Conservation (phyloP, 2,113 vertebrate genomes). For the Austrofundulus limnaeus region DNA sequence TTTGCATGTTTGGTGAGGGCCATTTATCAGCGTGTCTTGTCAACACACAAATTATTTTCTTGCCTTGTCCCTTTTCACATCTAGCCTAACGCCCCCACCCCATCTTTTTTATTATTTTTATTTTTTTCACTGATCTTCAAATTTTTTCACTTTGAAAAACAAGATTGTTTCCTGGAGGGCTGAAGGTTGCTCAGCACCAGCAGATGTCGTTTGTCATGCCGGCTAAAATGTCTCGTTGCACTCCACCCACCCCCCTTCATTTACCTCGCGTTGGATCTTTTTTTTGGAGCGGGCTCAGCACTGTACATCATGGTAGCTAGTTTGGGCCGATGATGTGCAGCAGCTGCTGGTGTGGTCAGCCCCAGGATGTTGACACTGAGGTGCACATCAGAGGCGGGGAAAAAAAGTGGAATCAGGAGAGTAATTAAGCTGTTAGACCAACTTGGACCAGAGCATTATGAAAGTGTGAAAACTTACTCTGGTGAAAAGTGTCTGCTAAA, state of each 20-base stretch:
- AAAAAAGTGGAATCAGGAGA: slow-evolving; percentile 44
- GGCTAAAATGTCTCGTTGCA: slow-evolving; percentile 24
- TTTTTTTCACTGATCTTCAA: slow-evolving; percentile 86
- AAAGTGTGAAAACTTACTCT: slow-evolving; percentile 14
- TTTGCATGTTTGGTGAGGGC: neutral
- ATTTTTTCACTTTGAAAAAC: slow-evolving; percentile 88
- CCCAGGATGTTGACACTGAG: slow-evolving; percentile 47
- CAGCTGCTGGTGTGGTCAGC: slow-evolving; percentile 65
- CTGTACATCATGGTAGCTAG: slow-evolving; percentile 87
- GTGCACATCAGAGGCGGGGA: slow-evolving; percentile 53
- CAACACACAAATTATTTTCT: slow-evolving; percentile 14
- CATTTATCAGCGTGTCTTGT: slow-evolving; percentile 23
- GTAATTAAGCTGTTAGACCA: slow-evolving; percentile 47
- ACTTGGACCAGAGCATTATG: slow-evolving; percentile 50
- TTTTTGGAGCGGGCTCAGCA: slow-evolving; percentile 86
- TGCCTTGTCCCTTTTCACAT: slow-evolving; percentile 63
- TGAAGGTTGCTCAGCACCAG: slow-evolving; percentile 82
- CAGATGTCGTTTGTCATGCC: slow-evolving; percentile 89
- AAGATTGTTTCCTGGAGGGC: slow-evolving; percentile 84
- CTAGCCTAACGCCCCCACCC: slow-evolving; percentile 60
- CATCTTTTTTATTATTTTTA: slow-evolving; percentile 82
- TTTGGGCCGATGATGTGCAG: slow-evolving; percentile 48
- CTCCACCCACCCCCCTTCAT: slow-evolving; percentile 59
- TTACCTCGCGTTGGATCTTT: slow-evolving; percentile 84
- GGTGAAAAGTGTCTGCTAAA: slow-evolving; percentile 16